Evolutionary conservation across 1,140 invertebrate species (phyloP).

Genomic region (Trichogramma pretiosum): DNA sequence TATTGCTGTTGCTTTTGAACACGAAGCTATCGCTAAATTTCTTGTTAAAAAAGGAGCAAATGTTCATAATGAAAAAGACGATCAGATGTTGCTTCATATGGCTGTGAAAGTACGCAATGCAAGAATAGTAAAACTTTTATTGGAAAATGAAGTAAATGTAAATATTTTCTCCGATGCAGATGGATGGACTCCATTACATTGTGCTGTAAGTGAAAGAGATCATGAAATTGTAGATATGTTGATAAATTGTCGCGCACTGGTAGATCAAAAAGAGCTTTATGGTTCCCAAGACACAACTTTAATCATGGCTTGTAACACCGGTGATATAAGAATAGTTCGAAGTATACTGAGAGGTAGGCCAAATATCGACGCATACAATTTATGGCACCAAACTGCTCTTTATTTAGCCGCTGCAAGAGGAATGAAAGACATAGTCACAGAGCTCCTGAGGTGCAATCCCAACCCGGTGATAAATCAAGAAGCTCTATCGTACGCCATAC

Average conservation of each 20-base stretch:
- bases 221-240: neutral
- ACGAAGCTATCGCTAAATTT: neutral
- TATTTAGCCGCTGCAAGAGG: neutral
- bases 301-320: neutral
- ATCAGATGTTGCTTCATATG: constrained; percentile 5
- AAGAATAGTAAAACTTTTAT: neutral
- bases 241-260: neutral
- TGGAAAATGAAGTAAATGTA: constrained; percentile 1
- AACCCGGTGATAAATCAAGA: neutral
- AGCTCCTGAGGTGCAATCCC: neutral
- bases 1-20: neutral
- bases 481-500: neutral
- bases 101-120: constrained; percentile 2
- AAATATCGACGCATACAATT: neutral
- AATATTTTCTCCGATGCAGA: neutral
- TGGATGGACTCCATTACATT: constrained; percentile 2
- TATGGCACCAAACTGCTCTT: neutral
- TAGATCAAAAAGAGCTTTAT: neutral
- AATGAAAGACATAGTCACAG: neutral
- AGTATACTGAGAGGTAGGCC: neutral
- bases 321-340: neutral
- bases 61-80: neutral
- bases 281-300: neutral
- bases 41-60: constrained; percentile 2
- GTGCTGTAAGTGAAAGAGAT: neutral